Evolutionary conservation across 2,113 vertebrate species (phyloP).

Genomic region (Apus apus): DNA sequence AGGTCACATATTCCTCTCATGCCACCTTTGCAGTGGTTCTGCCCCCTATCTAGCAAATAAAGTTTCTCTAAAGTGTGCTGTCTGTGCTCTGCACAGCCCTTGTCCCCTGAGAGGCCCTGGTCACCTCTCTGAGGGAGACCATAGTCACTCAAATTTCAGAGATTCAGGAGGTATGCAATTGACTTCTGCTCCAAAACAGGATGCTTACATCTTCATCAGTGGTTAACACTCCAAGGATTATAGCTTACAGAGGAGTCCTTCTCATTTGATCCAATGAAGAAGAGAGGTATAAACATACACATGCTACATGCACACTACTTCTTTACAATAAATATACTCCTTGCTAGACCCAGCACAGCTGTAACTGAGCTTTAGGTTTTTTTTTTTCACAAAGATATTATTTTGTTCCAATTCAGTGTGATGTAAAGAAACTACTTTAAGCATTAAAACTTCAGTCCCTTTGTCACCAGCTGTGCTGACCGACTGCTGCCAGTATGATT

Average conservation of each 20-base stretch:
- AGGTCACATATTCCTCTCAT: neutral
- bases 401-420: neutral
- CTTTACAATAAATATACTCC: neutral
- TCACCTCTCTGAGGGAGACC: neutral
- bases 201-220: neutral
- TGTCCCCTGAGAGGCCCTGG: neutral
- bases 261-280: neutral
- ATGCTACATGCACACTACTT: neutral
- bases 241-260: neutral
- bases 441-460: neutral
- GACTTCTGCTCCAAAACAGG: neutral
- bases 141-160: neutral
- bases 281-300: neutral
- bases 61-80: neutral
- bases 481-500: neutral
- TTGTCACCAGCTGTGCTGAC: neutral
- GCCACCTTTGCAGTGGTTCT: neutral
- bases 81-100: neutral
- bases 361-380: neutral
- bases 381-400: constrained; percentile 3
- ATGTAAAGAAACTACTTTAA: neutral
- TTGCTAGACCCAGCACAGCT: neutral
- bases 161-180: neutral
- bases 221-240: neutral
- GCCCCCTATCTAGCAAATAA: neutral